These are phyloP conservation scores for Chrysemys picta DNA, from an alignment of 2,113 vertebrate species.

Conservation along the genomic window DNA sequence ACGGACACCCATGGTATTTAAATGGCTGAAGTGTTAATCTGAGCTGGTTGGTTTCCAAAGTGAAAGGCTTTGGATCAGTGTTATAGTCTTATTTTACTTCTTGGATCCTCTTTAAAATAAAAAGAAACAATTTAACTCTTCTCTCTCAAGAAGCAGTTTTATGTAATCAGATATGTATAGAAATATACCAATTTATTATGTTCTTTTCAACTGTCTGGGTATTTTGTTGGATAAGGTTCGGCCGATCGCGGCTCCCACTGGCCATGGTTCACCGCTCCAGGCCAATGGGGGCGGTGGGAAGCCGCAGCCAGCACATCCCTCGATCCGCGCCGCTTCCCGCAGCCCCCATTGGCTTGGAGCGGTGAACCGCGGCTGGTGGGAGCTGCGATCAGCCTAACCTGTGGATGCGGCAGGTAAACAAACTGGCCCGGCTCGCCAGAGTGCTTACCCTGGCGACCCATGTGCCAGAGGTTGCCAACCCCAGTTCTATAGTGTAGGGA, in stretches of 20 bases:
- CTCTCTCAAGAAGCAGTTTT: conserved; percentile 9
- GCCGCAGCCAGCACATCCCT: too few species aligned
- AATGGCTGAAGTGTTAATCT: conserved; percentile 40
- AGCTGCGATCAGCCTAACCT: too few species aligned
- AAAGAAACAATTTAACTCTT: conserved; percentile 10
- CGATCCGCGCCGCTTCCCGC: too few species aligned
- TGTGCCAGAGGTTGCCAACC: too few species aligned
- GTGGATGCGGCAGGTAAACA: too few species aligned
- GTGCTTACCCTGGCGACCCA: too few species aligned
- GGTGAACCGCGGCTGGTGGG: too few species aligned
- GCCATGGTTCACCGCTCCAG: too few species aligned
- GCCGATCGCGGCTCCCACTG: too few species aligned
- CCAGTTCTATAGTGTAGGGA: not conserved
- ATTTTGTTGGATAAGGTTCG: not conserved
- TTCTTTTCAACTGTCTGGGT: conserved; percentile 1
- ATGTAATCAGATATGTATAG: not conserved
- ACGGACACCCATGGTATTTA: not conserved
- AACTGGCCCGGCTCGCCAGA: too few species aligned
- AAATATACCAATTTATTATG: not conserved
- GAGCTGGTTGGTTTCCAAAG: conserved; percentile 16
- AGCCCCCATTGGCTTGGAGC: too few species aligned
- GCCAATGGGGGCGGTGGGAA: too few species aligned
- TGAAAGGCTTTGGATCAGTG: conserved; percentile 40
- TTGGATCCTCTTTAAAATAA: conserved; percentile 12
- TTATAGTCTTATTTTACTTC: conserved; percentile 14